These are phyloP conservation scores for Scaptomyza caliginosa DNA, from an alignment of 2,888 invertebrate genomes.

Conservation along the genomic window DNA sequence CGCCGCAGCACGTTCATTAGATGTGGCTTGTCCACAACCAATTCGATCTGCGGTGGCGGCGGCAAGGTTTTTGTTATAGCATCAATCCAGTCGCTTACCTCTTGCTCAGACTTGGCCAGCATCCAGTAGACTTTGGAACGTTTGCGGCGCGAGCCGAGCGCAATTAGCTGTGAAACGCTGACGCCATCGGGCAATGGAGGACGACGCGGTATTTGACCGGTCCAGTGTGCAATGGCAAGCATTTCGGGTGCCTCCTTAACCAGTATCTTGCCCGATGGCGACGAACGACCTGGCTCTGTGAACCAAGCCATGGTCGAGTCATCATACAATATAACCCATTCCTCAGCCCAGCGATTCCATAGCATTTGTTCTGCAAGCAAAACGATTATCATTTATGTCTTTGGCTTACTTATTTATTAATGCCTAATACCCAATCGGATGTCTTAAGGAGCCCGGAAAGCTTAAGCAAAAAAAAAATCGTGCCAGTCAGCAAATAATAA, in stretches of 20 bases:
- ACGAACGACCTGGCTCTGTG: constrained; percentile 85
- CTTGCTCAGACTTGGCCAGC: constrained; percentile 90
- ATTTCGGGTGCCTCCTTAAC: constrained; percentile 92
- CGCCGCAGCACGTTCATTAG: constrained; percentile 87
- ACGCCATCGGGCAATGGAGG: constrained; percentile 89
- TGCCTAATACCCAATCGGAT: not conserved
- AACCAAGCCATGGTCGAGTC: constrained; percentile 95
- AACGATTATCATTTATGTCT: too few relatives aligned
- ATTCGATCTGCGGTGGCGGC: constrained; percentile 89
- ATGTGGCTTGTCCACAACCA: constrained; percentile 89
- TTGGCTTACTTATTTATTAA: not conserved
- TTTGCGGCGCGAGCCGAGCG: constrained; percentile 88
- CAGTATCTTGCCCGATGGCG: constrained; percentile 85
- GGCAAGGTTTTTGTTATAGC: constrained; percentile 92
- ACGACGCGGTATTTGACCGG: constrained; percentile 90
- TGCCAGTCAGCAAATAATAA: not conserved
- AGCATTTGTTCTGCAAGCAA: constrained; percentile 90
- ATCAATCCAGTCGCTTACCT: constrained; percentile 92
- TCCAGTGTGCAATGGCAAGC: constrained; percentile 92
- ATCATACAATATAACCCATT: constrained; percentile 93
- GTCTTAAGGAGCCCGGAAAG: not conserved
- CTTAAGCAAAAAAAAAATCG: not conserved
- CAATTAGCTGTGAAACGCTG: constrained; percentile 90
- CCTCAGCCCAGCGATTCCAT: constrained; percentile 91
- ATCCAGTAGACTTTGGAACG: constrained; percentile 92